phyloP scores from a whole-genome alignment of 2,888 invertebrate genomes.

The Thecocarcelia acutangulata region DNA sequence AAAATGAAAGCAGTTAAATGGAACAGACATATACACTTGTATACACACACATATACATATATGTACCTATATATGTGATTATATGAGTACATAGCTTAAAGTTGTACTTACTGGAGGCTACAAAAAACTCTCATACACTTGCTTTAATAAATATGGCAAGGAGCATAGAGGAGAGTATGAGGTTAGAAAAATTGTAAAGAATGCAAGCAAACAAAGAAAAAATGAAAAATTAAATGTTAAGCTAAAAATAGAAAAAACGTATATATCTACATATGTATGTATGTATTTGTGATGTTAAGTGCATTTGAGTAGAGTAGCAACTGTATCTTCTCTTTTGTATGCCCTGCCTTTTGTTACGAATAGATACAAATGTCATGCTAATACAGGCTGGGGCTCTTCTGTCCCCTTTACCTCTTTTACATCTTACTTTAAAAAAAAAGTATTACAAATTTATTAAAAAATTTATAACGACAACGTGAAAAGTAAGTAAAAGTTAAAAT shows the following conservation, averaged over 20 bases:
- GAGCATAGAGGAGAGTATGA: not conserved
- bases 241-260: constrained; percentile 36
- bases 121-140: constrained; percentile 4
- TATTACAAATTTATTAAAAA: constrained; percentile 55
- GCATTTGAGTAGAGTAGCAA: constrained; percentile 62
- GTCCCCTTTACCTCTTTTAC: not conserved
- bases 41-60: not conserved
- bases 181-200: constrained; percentile 11
- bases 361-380: constrained; percentile 1
- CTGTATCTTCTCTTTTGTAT: constrained; percentile 43
- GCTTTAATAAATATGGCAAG: too few species aligned
- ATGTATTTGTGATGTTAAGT: constrained; percentile 62
- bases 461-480: constrained; percentile 56
- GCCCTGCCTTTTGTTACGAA: not conserved
- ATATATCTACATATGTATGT: not conserved
- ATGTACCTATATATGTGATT: not conserved
- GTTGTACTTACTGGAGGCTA: constrained; percentile 44
- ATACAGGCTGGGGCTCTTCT: not conserved
- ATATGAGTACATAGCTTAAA: constrained; percentile 41
- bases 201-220: constrained; percentile 6
- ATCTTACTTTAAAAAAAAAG: not conserved
- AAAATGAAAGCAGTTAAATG: constrained; percentile 26
- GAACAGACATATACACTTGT: constrained; percentile 16
- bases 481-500: constrained; percentile 32
- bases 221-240: constrained; percentile 30